These are phyloP conservation scores for Leucophenga varia DNA, from an alignment of 1,140 invertebrate species.

Conservation along the genomic window DNA sequence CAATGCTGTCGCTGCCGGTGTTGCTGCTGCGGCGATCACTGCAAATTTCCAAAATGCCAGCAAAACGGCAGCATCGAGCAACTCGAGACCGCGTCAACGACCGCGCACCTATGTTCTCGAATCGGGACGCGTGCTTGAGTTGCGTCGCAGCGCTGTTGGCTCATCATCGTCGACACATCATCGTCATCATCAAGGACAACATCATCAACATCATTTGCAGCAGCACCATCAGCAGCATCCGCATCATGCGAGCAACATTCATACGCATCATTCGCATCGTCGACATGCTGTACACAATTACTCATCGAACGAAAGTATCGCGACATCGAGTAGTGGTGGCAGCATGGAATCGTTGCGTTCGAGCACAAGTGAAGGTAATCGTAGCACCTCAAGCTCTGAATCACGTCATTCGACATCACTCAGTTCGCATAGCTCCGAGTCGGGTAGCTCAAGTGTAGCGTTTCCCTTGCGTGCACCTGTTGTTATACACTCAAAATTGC, in stretches of 20 bases:
- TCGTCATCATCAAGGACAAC: constrained; percentile 16
- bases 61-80: not conserved
- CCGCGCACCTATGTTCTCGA: constrained; percentile 53
- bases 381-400: constrained; percentile 77
- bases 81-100: constrained; percentile 22
- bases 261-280: constrained; percentile 30
- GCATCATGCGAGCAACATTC: not conserved
- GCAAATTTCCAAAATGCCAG: not conserved
- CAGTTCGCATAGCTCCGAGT: constrained; percentile 81
- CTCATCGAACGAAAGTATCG: constrained; percentile 83
- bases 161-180: constrained; percentile 12
- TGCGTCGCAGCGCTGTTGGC: constrained; percentile 40
- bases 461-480: constrained; percentile 64
- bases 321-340: constrained; percentile 78
- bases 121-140: constrained; percentile 54
- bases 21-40: not conserved
- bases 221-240: constrained; percentile 17
- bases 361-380: constrained; percentile 79
- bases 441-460: constrained; percentile 61
- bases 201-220: constrained; percentile 48
- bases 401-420: constrained; percentile 75
- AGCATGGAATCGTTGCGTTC: constrained; percentile 81
- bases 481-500: constrained; percentile 71
- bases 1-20: constrained; percentile 11
- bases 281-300: constrained; percentile 63